phyloP scores from a whole-genome alignment of 2,797 vertebrate genomes.

The Simalia tracyae region DNA sequence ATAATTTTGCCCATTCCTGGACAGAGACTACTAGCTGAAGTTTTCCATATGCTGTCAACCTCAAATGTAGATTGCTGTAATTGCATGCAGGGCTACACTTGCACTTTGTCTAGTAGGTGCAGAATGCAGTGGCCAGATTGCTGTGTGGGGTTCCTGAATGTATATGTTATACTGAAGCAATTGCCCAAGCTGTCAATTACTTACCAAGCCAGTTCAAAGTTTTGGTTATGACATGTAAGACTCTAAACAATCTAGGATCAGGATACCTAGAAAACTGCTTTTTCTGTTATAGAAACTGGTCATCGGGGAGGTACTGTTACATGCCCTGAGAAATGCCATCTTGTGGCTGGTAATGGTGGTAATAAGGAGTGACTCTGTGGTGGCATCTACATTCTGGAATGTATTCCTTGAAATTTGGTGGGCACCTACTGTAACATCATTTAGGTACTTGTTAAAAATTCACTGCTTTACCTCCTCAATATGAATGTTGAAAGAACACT shows the following conservation, averaged over 20 bases:
- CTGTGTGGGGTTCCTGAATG: background rate
- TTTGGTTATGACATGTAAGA: background rate
- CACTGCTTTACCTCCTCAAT: background rate
- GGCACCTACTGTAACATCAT: background rate
- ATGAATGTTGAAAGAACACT: background rate
- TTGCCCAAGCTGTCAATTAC: background rate
- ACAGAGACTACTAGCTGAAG: too few relatives aligned
- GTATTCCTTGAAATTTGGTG: background rate
- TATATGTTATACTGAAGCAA: background rate
- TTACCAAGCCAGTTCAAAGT: background rate
- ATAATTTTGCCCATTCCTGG: too few relatives aligned
- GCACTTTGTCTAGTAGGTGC: too few relatives aligned
- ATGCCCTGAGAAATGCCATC: background rate
- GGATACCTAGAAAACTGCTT: background rate
- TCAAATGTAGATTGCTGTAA: too few relatives aligned
- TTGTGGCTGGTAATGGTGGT: background rate
- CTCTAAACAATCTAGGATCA: background rate
- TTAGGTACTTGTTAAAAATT: background rate
- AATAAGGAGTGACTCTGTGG: background rate
- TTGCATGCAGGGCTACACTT: too few relatives aligned
- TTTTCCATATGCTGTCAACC: too few relatives aligned
- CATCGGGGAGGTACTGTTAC: background rate
- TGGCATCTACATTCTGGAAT: background rate
- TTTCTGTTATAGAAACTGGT: background rate
- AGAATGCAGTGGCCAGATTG: background rate